Evolutionary conservation across 2,797 vertebrate genomes (phyloP), one percentile per base, ranked within the genome.

Genomic region (Intellagama lesueurii): DNA sequence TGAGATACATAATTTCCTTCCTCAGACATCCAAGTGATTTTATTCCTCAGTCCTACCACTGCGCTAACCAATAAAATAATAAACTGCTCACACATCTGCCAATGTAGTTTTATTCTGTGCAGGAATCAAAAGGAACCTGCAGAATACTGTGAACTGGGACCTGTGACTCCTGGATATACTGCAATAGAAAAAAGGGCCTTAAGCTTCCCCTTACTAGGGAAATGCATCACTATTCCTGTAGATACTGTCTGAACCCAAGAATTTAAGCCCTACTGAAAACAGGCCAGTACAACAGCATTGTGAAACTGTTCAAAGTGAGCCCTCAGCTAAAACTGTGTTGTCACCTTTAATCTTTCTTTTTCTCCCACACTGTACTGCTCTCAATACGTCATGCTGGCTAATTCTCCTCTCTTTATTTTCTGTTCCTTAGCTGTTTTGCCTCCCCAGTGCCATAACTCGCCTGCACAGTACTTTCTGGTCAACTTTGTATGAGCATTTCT

Each of bases 221-320:
- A 93, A 89, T 79, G 30, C 85, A 87, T 30, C 90, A 88, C 24
- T 76, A 90, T 26, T 89, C 28, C 90, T 90, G 47, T 6, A 64
- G 28, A 5, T 87, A 83, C 56, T 1, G 81, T 83, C 69, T 49
- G 47, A 90, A 87, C n/a, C 76, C 81, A 47, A 87, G 49, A 24
- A 91, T 88, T 91, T 87, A 52, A 92, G 89, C 70, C 72, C 56
- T 90, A 69, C 56, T 16, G 30, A 90, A 94, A 92, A 56, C 14
- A 11, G 52, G 52, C 7, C 8, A 56, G 52, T n/a, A 49, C 66
- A 83, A 83, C 24, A 83, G 85, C 76, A 86, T 66, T 69, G 3
- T 84, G 28, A 89, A 84, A 89, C 16, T 84, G 77, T 86, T 91
- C 5, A 30, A 90, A 76, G 40, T 91, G 88, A 87, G 81, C 77